phyloP scores from a whole-genome alignment of 2,888 invertebrate genomes.

The Chironomus tentans region DNA sequence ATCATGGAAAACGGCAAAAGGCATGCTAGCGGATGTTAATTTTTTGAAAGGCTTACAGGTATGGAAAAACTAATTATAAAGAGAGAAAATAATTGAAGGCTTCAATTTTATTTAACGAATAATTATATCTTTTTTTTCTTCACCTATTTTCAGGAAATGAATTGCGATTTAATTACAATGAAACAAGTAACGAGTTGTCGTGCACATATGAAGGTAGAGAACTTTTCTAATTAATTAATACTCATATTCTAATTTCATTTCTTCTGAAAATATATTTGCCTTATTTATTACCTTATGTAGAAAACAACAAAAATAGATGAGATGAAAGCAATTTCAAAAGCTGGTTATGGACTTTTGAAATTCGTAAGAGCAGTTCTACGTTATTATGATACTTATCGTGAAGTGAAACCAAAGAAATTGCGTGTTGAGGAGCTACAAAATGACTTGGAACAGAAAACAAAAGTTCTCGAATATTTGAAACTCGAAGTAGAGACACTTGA shows the following conservation, averaged over 20 bases:
- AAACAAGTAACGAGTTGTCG: constrained; percentile 61
- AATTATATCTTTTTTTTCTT: background rate
- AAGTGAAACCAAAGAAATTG: constrained; percentile 78
- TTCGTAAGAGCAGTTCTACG: constrained; percentile 80
- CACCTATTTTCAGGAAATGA: constrained; percentile 53
- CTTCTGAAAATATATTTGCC: background rate
- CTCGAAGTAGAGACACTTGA: constrained; percentile 63
- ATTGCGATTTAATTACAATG: constrained; percentile 66
- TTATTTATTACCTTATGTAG: background rate
- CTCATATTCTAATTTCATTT: background rate
- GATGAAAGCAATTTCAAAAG: constrained; percentile 76
- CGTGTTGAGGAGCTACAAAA: constrained; percentile 67
- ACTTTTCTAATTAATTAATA: background rate
- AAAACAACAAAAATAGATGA: constrained; percentile 62
- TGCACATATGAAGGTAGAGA: constrained; percentile 56
- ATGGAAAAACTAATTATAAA: background rate
- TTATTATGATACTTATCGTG: constrained; percentile 80
- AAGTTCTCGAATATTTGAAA: constrained; percentile 28
- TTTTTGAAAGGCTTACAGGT: constrained; percentile 64
- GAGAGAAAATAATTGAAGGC: background rate
- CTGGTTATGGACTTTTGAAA: constrained; percentile 75
- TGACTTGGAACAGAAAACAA: constrained; percentile 49
- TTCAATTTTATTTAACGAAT: background rate
- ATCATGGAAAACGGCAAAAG: constrained; percentile 84
- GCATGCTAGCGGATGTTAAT: constrained; percentile 84